phyloP scores from a whole-genome alignment of 2,797 vertebrate genomes.

The Remorina albescens region DNA sequence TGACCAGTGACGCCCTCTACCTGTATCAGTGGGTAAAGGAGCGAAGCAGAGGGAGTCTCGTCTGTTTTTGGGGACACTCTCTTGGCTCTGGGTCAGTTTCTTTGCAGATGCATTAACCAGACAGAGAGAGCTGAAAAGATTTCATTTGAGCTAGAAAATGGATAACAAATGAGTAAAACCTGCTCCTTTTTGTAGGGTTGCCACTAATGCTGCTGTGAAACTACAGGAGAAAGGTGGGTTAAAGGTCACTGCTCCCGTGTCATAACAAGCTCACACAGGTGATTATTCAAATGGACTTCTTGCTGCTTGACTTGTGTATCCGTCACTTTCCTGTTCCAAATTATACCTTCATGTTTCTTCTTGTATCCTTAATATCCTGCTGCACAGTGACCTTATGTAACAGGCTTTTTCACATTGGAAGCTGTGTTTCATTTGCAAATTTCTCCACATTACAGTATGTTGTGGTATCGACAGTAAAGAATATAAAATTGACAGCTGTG shows the following conservation, averaged over 20 bases:
- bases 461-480: not conserved
- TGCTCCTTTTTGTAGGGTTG: conserved; percentile 80
- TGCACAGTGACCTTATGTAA: not conserved
- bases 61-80: conserved; percentile 92
- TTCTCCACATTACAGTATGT: not conserved
- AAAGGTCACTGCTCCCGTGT: not conserved
- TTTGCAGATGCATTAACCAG: not conserved
- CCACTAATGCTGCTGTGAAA: conserved; percentile 84
- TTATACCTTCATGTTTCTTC: not conserved
- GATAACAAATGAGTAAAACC: not conserved
- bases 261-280: not conserved
- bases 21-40: conserved; percentile 89
- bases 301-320: no score
- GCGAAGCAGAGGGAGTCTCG: conserved; percentile 68
- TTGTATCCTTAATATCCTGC: not conserved
- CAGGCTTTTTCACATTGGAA: not conserved
- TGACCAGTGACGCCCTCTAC: conserved; percentile 86
- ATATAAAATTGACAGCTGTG: not conserved
- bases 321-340: not conserved
- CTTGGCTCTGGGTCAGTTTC: conserved; percentile 88
- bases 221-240: conserved; percentile 84
- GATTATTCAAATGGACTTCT: not conserved
- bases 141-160: not conserved
- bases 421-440: no score
- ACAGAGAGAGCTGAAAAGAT: not conserved